These are phyloP conservation scores for Drosophila birchii DNA, from an alignment of 2,888 invertebrate genomes.

Conservation along the genomic window DNA sequence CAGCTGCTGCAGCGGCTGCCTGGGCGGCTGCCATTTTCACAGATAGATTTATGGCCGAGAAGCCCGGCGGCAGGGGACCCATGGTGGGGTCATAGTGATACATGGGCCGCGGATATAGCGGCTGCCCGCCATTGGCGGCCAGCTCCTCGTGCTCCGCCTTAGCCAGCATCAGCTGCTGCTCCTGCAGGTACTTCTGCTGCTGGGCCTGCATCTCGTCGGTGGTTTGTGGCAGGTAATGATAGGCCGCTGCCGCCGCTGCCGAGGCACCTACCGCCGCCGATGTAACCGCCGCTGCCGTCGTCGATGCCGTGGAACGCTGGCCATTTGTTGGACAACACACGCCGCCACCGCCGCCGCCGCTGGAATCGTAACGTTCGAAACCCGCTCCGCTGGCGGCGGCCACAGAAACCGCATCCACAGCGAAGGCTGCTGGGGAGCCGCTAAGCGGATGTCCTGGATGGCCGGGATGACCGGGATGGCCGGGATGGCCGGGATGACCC, in stretches of 20 bases:
- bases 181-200: constrained; percentile 87
- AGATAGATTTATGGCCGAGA: constrained; percentile 92
- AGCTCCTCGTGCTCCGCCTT: constrained; percentile 90
- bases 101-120: constrained; percentile 92
- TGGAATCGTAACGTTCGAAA: constrained; percentile 88
- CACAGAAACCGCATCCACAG: constrained; percentile 64
- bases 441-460: constrained; percentile 57
- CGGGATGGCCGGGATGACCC: constrained; percentile 60
- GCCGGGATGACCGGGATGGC: constrained; percentile 30
- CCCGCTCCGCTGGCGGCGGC: constrained; percentile 84
- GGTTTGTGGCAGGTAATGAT: constrained; percentile 86
- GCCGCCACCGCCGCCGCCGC: constrained; percentile 39
- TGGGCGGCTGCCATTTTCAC: constrained; percentile 89
- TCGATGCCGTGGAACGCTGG: constrained; percentile 83
- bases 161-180: constrained; percentile 86
- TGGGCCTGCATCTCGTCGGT: constrained; percentile 87
- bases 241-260: constrained; percentile 86
- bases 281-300: constrained; percentile 62
- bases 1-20: constrained; percentile 84
- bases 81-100: constrained; percentile 92
- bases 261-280: constrained; percentile 47
- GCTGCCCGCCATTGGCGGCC: constrained; percentile 86
- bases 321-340: constrained; percentile 79
- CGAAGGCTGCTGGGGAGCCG: constrained; percentile 66
- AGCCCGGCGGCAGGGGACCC: constrained; percentile 90